phyloP scores from a whole-genome alignment of 2,797 vertebrate genomes.

The Sciurus carolinensis region DNA sequence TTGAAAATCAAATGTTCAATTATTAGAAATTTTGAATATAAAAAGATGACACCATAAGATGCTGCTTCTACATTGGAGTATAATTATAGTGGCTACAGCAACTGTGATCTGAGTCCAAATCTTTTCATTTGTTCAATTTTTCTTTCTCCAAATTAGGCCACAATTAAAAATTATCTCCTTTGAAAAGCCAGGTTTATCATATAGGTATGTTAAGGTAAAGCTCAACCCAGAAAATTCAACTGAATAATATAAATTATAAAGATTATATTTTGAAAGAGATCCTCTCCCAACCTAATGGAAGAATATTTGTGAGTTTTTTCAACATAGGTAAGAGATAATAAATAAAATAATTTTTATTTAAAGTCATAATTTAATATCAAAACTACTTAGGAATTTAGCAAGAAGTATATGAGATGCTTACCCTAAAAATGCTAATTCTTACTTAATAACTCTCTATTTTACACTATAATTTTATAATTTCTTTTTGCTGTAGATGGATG shows the following conservation, averaged over 20 bases:
- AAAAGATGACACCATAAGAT: constrained; percentile 27
- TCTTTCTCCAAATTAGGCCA: neutral
- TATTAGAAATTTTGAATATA: constrained; percentile 20
- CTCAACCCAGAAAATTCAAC: neutral
- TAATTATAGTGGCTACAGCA: neutral
- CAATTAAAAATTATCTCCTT: constrained; percentile 14
- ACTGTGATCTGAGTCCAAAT: neutral
- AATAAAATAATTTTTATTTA: constrained; percentile 37
- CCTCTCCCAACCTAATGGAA: neutral
- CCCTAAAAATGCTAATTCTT: constrained; percentile 17
- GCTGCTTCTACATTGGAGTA: constrained; percentile 40
- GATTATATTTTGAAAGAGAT: constrained; percentile 27
- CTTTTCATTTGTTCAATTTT: constrained; percentile 50
- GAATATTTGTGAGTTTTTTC: constrained; percentile 28
- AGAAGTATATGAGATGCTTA: constrained; percentile 19
- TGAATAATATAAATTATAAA: constrained; percentile 20
- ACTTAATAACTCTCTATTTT: neutral
- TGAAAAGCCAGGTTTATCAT: constrained; percentile 36
- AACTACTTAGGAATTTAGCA: constrained; percentile 46
- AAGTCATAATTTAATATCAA: neutral
- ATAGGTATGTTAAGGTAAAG: neutral
- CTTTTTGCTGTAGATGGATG: too few species aligned
- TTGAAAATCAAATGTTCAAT: constrained; percentile 49
- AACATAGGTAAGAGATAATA: neutral
- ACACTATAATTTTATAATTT: neutral